Evolutionary conservation across 2,113 vertebrate genomes (phyloP), one percentile per base, ranked within the genome.

Genomic region (Crypturellus undulatus): DNA sequence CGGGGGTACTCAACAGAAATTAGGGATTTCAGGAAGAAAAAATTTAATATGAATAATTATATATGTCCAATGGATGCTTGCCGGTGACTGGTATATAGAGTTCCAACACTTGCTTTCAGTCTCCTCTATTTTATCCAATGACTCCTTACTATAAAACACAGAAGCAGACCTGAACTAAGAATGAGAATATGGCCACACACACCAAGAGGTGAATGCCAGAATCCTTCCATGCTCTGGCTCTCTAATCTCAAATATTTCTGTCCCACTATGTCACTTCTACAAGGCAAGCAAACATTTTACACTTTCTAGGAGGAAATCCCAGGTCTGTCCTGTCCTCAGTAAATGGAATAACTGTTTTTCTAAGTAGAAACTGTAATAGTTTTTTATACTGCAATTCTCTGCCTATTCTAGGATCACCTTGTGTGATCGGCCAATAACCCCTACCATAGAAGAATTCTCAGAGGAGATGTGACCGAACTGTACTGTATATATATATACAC

Each of bases 291-390:
- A 64, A 60, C 1, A 58, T 78, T 93, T 90, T 90, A 42, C 3
- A 49, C 45, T 83, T 4, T 10, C 24, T 84, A 86, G 68, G 49
- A 83, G 32, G 25, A 76, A 7, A n/a, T 32, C 1, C 1, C 7
- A 36, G 17, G 3, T 63, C 40, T 79, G 8, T 5, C 26, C 77
- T 69, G 10, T 13, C 32, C 15, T 43, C 7, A 36, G 59, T 69
- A 77, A 93, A 73, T 16, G 11, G 10, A 93, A 65, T 49, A 73
- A 58, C 1, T 18, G 1, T 24, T 77, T 90, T 79, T 62, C 49
- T 52, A 25, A 79, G 49, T 13, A 69, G 49, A 10, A 67, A 36
- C 3, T 2, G 0, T 9, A 69, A 65, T 3, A 49, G 12, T 0
- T 62, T 79, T 81, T 71, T 49, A 58, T 10, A 32, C 5, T 42